Percentiles rank a stretch among this genome's conserved stretches.
These are phyloP conservation scores for Formica aserva DNA, from an alignment of 2,888 invertebrate species.

Conservation along the genomic window DNA sequence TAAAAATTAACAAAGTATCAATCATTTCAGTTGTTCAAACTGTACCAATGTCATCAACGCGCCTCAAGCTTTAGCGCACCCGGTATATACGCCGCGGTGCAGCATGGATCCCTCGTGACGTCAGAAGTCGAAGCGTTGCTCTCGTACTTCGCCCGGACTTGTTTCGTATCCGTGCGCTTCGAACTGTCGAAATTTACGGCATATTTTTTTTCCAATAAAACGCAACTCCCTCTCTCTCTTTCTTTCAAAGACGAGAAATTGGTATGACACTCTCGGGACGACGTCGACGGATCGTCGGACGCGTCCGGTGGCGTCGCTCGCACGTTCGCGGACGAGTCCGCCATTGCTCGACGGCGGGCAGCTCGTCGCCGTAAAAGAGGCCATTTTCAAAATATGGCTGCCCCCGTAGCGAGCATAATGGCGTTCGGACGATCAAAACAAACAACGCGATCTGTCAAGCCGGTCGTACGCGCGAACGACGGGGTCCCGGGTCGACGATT, in stretches of 20 bases:
- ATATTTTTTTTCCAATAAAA: background rate
- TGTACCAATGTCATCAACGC: background rate
- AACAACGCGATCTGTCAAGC: constrained; percentile 84
- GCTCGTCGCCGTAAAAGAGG: constrained; percentile 82
- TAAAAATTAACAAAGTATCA: background rate
- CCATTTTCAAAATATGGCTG: constrained; percentile 90
- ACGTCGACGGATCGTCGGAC: background rate
- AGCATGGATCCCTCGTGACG: constrained; percentile 53
- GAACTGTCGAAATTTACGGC: background rate
- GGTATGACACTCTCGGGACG: background rate
- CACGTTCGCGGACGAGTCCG: constrained; percentile 58
- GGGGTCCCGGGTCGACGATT: background rate
- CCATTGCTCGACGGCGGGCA: constrained; percentile 61
- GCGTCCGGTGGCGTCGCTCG: constrained; percentile 22
- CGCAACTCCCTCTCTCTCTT: background rate
- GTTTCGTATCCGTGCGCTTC: background rate
- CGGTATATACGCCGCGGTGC: constrained; percentile 29
- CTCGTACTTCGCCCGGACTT: background rate
- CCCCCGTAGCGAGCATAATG: constrained; percentile 87
- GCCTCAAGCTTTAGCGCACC: background rate
- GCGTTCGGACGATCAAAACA: constrained; percentile 87
- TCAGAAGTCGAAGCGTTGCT: constrained; percentile 57
- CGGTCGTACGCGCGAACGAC: constrained; percentile 48
- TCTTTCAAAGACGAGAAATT: background rate
- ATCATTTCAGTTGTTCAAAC: background rate